Base-by-base conservation (phyloP, 2,113 vertebrate genomes). In the Catharus minimus region DNA sequence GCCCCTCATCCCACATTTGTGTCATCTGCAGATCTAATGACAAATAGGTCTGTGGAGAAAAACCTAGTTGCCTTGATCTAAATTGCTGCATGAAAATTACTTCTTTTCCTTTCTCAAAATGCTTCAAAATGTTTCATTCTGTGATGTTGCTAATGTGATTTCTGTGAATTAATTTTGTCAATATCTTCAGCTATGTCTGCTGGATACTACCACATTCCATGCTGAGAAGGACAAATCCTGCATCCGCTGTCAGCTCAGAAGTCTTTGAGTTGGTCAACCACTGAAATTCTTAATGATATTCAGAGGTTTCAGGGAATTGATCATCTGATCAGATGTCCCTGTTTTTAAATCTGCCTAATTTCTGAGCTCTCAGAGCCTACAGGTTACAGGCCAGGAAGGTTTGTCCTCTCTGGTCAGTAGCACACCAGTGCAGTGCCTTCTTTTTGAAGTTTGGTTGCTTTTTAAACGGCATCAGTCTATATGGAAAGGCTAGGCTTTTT, bases 281-380 rank as follows among this genome's bases (percentile, higher is more conserved):
- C 41, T 93, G 75, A 92, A 95, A 55, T 85, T 86, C 38, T 90
- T 84, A 72, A 36, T 83, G 15, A 18, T 89, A 73, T 96, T 90
- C 26, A 9, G 74, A 85, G 53, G 27, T 89, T 69, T 33, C 13
- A 46, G 43, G 10, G 66, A 26, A 19, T 6, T 44, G 19, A n/a
- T 41, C 21, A 72, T 19, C 13, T 53, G 14, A 44, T 55, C 11
- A 47, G 21, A 61, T 74, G 14, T n/a, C 14, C 8, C 5, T 52
- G 15, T 17, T 68, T 44, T 5, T 11, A 65, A 8, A 47, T 49
- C 18, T 71, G 11, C 30, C 15, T 6, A 5, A 15, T 84, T 86
- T 39, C 24, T 83, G 32, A 66, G 38, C 13, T 83, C 30, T 77
- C 33, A 53, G 33, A 39, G 10, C 4, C 19, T n/a, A 0, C 7